Conservation (phyloP, 2,797 vertebrate species). For the Chelidonichthys spinosus region DNA sequence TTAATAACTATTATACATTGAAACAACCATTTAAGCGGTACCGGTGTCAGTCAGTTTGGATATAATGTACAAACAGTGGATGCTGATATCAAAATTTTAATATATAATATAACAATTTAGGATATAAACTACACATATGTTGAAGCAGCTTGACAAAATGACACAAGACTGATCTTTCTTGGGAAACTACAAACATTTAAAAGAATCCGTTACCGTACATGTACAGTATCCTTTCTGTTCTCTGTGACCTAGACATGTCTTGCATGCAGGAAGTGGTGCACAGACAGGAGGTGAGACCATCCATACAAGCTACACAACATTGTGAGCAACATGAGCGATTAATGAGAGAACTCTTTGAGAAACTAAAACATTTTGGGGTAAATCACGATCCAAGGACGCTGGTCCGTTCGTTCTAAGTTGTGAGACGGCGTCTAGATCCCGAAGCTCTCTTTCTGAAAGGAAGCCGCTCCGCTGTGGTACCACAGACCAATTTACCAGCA, state of each 20-base stretch:
- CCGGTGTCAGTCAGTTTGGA: not conserved
- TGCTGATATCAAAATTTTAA: not conserved
- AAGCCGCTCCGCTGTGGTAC: constrained; percentile 26
- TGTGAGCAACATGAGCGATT: not conserved
- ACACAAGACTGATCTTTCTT: not conserved
- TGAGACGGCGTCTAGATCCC: constrained; percentile 24
- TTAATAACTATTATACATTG: not conserved
- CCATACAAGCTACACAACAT: constrained; percentile 6
- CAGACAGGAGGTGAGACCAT: not conserved
- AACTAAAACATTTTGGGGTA: constrained; percentile 16
- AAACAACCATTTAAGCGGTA: not conserved
- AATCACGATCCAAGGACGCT: constrained; percentile 13
- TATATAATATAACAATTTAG: not conserved
- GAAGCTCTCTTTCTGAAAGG: constrained; percentile 11
- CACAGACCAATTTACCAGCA: constrained; percentile 31
- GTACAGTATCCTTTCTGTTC: not conserved
- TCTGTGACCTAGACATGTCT: not conserved
- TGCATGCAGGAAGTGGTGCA: not conserved
- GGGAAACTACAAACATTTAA: not conserved
- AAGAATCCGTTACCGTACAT: not conserved
- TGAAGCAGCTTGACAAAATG: not conserved
- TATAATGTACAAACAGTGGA: not conserved
- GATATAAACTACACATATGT: not conserved
- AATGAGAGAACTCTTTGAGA: not conserved
- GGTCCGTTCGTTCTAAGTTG: not conserved